Percentiles rank a stretch among this genome's conserved stretches.
Conservation (phyloP, 2,888 invertebrate genomes). For the Oeneis ivallda region DNA sequence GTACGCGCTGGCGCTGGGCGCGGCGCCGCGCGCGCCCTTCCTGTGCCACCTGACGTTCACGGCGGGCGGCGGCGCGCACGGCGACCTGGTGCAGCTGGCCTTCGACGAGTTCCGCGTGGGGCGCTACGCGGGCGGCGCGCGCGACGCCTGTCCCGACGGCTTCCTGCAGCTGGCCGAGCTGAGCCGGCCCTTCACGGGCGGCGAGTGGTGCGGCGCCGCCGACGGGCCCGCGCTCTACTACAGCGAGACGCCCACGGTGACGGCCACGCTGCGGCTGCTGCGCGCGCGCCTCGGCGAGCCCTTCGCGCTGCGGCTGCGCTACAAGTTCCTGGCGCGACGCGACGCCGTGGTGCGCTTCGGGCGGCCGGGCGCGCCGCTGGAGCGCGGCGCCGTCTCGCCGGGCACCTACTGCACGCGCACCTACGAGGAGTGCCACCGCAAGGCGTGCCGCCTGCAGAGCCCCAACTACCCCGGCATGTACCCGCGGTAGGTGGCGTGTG, state of each 20-base stretch:
- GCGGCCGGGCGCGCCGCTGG: conserved; percentile 87
- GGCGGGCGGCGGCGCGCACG: conserved; percentile 93
- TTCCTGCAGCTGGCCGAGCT: conserved; percentile 94
- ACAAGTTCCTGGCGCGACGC: conserved; percentile 90
- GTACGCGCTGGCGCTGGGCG: conserved; percentile 88
- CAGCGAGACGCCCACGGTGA: conserved; percentile 94
- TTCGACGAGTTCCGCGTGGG: conserved; percentile 95
- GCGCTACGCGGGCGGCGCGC: conserved; percentile 87
- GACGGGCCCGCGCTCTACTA: conserved; percentile 91
- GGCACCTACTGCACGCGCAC: conserved; percentile 92
- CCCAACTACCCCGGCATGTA: conserved; percentile 96
- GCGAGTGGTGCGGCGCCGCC: conserved; percentile 94
- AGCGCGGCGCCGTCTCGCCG: conserved; percentile 92
- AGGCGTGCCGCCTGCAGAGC: conserved; percentile 92
- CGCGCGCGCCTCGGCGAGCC: conserved; percentile 86
- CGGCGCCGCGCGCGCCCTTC: conserved; percentile 90
- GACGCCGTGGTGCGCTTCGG: conserved; percentile 91
- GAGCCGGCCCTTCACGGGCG: conserved; percentile 92
- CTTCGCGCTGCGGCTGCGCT: conserved; percentile 90
- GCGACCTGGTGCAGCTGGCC: conserved; percentile 93
- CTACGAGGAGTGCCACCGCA: conserved; percentile 92
- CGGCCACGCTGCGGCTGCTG: conserved; percentile 91
- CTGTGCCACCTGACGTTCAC: conserved; percentile 95
- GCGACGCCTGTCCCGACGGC: conserved; percentile 92
- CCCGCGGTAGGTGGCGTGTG: conserved; percentile 66